Evolutionary conservation across 1,140 invertebrate genomes (phyloP).

Genomic region (Myzus persicae): DNA sequence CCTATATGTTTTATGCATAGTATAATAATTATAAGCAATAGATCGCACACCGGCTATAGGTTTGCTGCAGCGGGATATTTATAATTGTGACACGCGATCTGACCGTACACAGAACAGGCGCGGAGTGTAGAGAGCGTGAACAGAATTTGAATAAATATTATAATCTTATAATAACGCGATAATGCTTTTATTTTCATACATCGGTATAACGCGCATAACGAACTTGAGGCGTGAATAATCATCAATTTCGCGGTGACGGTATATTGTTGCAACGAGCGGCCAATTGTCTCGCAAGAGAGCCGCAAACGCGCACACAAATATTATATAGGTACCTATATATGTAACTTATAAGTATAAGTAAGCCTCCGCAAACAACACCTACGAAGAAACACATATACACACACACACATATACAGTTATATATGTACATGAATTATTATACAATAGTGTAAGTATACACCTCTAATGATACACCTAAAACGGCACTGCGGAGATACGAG

Average conservation of each 20-base stretch:
- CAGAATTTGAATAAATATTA: neutral
- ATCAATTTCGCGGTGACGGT: neutral
- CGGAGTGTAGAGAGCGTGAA: neutral
- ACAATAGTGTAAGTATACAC: neutral
- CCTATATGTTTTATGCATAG: neutral
- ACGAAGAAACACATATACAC: neutral
- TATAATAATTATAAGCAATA: neutral
- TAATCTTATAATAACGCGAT: neutral
- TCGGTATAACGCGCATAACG: neutral
- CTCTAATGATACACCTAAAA: neutral
- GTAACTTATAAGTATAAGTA: neutral
- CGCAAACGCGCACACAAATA: neutral
- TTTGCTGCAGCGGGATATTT: neutral
- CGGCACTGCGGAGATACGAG: neutral
- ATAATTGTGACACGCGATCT: neutral
- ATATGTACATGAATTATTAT: constrained; percentile 7
- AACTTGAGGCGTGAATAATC: neutral
- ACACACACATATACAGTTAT: neutral
- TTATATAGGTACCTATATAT: neutral
- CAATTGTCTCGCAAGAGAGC: neutral
- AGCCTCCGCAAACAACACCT: neutral
- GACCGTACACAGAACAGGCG: neutral
- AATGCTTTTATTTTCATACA: constrained; percentile 3
- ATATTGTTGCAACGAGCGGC: neutral
- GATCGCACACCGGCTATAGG: neutral